Evolutionary conservation across 2,113 vertebrate genomes (phyloP).

Genomic region (Oryzias javanicus): DNA sequence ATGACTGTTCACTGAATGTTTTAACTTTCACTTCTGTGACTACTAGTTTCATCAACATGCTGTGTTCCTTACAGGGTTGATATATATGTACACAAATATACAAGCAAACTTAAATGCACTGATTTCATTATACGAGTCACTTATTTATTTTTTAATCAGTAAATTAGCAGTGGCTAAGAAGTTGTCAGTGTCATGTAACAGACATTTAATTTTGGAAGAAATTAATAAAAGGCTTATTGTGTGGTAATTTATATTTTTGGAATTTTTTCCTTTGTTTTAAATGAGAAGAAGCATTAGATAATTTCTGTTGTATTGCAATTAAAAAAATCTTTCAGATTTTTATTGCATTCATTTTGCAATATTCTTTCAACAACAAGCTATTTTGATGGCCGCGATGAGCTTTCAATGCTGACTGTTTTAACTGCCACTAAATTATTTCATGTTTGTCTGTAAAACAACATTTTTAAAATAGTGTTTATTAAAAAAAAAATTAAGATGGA

Average conservation of each 20-base stretch:
- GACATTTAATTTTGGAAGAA: slow-evolving; percentile 46
- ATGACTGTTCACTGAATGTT: slow-evolving; percentile 34
- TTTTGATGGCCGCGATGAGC: too few species aligned
- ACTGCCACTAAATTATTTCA: too few species aligned
- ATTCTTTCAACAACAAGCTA: too few species aligned
- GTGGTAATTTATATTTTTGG: not conserved
- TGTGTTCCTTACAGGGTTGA: slow-evolving; percentile 34
- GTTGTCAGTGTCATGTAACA: slow-evolving; percentile 74
- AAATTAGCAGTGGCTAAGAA: slow-evolving; percentile 52
- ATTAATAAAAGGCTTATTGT: slow-evolving; percentile 43
- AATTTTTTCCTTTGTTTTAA: too few species aligned
- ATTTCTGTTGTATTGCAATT: too few species aligned
- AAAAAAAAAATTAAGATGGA: too few species aligned
- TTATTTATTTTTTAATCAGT: slow-evolving; percentile 60
- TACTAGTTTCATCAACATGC: slow-evolving; percentile 41
- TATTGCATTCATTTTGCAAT: too few species aligned
- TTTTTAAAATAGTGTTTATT: too few species aligned
- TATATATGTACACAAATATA: slow-evolving; percentile 52
- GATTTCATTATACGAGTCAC: slow-evolving; percentile 63
- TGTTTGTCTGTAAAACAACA: too few species aligned
- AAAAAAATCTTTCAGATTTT: too few species aligned
- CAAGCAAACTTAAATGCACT: slow-evolving; percentile 56
- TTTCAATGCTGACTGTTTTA: too few species aligned
- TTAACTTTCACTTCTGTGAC: slow-evolving; percentile 39
- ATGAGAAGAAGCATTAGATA: too few species aligned